These are phyloP conservation scores for Neoascia interrupta DNA, from an alignment of 2,888 invertebrate species.

Conservation along the genomic window DNA sequence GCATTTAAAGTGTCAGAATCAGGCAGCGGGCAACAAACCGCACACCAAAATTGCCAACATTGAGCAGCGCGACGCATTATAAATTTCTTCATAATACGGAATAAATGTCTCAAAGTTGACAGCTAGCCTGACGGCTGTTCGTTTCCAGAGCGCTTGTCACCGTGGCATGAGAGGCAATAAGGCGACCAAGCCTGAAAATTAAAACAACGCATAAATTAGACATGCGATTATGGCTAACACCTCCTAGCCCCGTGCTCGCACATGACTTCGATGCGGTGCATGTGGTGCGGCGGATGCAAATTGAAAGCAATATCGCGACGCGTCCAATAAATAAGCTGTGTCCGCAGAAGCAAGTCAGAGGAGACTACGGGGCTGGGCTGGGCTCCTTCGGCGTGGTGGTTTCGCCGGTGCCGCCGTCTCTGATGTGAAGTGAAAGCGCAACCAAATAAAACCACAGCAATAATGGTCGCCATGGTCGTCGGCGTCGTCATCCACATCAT, in stretches of 20 bases:
- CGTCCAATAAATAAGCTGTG: slow-evolving; percentile 64
- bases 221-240: slow-evolving; percentile 64
- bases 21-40: slow-evolving; percentile 42
- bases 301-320: slow-evolving; percentile 64
- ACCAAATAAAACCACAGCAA: slow-evolving; percentile 53
- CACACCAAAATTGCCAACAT: slow-evolving; percentile 31
- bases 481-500: slow-evolving; percentile 60
- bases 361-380: neutral
- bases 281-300: slow-evolving; percentile 53
- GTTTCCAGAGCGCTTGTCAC: slow-evolving; percentile 38
- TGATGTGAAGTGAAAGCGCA: slow-evolving; percentile 58
- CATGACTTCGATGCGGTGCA: neutral
- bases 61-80: slow-evolving; percentile 32
- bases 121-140: slow-evolving; percentile 61
- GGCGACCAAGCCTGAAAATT: slow-evolving; percentile 66
- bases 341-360: slow-evolving; percentile 11
- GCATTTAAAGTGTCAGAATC: slow-evolving; percentile 53
- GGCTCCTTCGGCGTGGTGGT: slow-evolving; percentile 29
- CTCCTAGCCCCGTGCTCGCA: slow-evolving; percentile 31
- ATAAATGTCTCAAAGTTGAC: slow-evolving; percentile 68
- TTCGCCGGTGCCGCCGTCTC: neutral
- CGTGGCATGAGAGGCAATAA: slow-evolving; percentile 30
- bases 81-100: slow-evolving; percentile 67
- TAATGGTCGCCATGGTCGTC: slow-evolving; percentile 59
- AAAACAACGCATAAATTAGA: slow-evolving; percentile 65